Conservation (phyloP, 2,888 invertebrate genomes). For the Coronaproctus castanopsis region DNA sequence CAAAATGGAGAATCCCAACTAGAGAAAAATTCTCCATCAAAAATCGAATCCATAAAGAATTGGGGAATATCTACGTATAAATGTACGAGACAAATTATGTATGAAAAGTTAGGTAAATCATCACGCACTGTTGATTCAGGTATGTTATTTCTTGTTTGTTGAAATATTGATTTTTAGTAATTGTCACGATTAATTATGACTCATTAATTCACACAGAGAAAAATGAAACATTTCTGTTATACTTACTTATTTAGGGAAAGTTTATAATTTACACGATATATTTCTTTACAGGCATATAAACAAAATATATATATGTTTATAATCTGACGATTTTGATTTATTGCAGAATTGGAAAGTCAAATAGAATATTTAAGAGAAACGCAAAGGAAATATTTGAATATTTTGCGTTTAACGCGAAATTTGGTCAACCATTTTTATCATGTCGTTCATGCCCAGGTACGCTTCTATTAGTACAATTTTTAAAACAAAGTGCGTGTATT, state of each 20-base stretch:
- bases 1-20: conserved; percentile 35
- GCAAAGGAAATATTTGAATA: conserved; percentile 73
- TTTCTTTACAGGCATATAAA: too few relatives aligned
- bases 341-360: conserved; percentile 69
- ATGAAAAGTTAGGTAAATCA: conserved; percentile 87
- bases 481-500: background rate
- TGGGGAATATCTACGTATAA: conserved; percentile 98
- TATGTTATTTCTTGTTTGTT: conserved; percentile 24
- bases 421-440: conserved; percentile 74
- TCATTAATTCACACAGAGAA: too few relatives aligned
- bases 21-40: conserved; percentile 30
- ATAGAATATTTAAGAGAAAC: conserved; percentile 85
- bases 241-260: too few relatives aligned
- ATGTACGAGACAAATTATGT: conserved; percentile 88
- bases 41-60: conserved; percentile 78
- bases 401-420: conserved; percentile 65
- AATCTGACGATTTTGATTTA: too few relatives aligned
- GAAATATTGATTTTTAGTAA: background rate
- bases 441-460: conserved; percentile 56
- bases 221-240: too few relatives aligned
- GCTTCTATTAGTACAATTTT: too few relatives aligned
- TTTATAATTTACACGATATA: too few relatives aligned
- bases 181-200: background rate
- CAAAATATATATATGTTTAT: too few relatives aligned
- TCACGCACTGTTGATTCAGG: conserved; percentile 74